Evolutionary conservation across 2,888 invertebrate genomes (phyloP).

Genomic region (Keiferia lycopersicella): DNA sequence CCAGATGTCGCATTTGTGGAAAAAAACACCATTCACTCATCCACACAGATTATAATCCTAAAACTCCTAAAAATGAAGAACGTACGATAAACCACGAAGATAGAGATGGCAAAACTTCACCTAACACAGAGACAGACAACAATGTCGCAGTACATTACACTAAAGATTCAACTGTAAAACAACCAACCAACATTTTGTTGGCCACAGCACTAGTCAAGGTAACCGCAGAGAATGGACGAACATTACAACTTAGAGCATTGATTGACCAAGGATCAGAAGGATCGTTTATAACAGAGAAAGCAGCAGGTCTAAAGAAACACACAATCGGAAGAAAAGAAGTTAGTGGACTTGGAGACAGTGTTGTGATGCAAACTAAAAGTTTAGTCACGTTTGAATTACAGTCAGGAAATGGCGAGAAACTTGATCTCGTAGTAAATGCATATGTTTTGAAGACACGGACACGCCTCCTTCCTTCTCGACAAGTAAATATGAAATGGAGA

Average conservation of each 20-base stretch:
- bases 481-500: slow-evolving; percentile 29
- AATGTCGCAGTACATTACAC: neutral
- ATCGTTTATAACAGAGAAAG: slow-evolving; percentile 35
- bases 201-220: slow-evolving; percentile 26
- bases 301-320: slow-evolving; percentile 31
- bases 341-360: slow-evolving; percentile 34
- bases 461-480: slow-evolving; percentile 29
- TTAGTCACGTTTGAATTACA: slow-evolving; percentile 30
- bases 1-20: slow-evolving; percentile 32
- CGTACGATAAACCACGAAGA: neutral
- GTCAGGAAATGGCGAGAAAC: slow-evolving; percentile 27
- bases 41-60: slow-evolving; percentile 17
- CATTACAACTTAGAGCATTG: slow-evolving; percentile 28
- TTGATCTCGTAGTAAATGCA: slow-evolving; percentile 32
- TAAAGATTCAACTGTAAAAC: neutral
- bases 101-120: neutral
- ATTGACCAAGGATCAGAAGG: slow-evolving; percentile 36
- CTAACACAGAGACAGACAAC: neutral
- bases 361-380: slow-evolving; percentile 20
- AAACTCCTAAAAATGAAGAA: slow-evolving; percentile 20
- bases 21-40: slow-evolving; percentile 34
- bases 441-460: slow-evolving; percentile 32
- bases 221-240: slow-evolving; percentile 20
- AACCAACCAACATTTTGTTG: slow-evolving; percentile 22
- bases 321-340: slow-evolving; percentile 31